These are phyloP conservation scores for Coelopa pilipes DNA, from an alignment of 2,888 invertebrate genomes.

Conservation along the genomic window DNA sequence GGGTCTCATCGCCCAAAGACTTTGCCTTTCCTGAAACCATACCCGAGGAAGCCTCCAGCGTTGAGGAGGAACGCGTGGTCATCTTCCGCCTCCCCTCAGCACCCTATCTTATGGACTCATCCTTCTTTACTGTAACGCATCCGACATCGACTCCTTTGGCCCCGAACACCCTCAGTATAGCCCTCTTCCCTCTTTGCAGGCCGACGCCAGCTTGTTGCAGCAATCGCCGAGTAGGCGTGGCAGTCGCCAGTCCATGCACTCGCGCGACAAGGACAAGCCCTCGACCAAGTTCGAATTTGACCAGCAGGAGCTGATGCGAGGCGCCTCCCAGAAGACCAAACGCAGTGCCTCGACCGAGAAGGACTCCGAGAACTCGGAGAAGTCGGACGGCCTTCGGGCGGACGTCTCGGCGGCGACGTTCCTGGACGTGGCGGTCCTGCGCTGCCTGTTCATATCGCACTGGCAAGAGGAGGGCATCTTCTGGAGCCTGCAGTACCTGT, in stretches of 20 bases:
- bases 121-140: conserved; percentile 78
- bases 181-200: conserved; percentile 63
- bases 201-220: conserved; percentile 84
- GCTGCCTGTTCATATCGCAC: conserved; percentile 94
- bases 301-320: conserved; percentile 63
- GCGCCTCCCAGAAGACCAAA: conserved; percentile 63
- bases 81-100: conserved; percentile 85
- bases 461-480: conserved; percentile 99
- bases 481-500: conserved; percentile 94
- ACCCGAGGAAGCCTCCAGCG: conserved; percentile 91
- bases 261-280: conserved; percentile 61
- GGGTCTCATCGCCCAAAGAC: conserved; percentile 89
- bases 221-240: conserved; percentile 65
- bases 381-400: conserved; percentile 64
- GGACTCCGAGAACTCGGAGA: conserved; percentile 76
- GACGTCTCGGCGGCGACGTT: conserved; percentile 90
- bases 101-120: conserved; percentile 79
- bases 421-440: conserved; percentile 93
- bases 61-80: conserved; percentile 92
- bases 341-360: conserved; percentile 77
- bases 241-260: conserved; percentile 63
- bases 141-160: not conserved
- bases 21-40: conserved; percentile 91
- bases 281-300: conserved; percentile 66
- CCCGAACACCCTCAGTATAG: not conserved